These are phyloP conservation scores for Clunio marinus DNA, from an alignment of 2,888 invertebrate genomes.

Conservation along the genomic window DNA sequence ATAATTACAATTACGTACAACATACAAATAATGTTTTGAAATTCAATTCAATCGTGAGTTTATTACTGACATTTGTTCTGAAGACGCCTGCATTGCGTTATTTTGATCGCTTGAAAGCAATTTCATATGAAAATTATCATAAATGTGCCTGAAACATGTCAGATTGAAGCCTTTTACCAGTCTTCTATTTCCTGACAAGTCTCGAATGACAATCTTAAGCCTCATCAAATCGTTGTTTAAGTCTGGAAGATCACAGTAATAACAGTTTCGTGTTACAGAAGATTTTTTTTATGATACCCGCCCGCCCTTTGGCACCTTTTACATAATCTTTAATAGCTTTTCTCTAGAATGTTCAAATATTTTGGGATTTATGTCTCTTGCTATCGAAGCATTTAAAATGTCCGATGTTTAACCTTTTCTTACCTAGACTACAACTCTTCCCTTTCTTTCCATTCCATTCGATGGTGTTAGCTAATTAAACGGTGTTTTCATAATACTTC, in stretches of 20 bases:
- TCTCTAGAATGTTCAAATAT: no score
- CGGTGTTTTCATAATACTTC: conserved; percentile 4
- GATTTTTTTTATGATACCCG: conserved; percentile 6
- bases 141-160: conserved; percentile 14
- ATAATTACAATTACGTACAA: not conserved
- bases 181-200: conserved; percentile 14
- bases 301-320: conserved; percentile 22
- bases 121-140: not conserved
- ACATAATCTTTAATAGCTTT: no score
- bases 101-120: not conserved
- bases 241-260: not conserved
- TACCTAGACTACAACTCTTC: no score
- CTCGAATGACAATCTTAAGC: not conserved
- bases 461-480: conserved; percentile 11
- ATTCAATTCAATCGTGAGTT: not conserved
- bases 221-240: conserved; percentile 11
- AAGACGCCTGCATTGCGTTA: not conserved
- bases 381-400: not conserved
- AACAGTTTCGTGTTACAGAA: conserved; percentile 9
- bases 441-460: not conserved
- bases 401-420: no score
- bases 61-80: conserved; percentile 4
- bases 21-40: conserved; percentile 16
- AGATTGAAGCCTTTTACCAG: not conserved
- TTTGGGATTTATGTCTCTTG: conserved; percentile 7